These are phyloP conservation scores for Atherinomorus stipes DNA, from an alignment of 2,113 vertebrate genomes.

Conservation along the genomic window DNA sequence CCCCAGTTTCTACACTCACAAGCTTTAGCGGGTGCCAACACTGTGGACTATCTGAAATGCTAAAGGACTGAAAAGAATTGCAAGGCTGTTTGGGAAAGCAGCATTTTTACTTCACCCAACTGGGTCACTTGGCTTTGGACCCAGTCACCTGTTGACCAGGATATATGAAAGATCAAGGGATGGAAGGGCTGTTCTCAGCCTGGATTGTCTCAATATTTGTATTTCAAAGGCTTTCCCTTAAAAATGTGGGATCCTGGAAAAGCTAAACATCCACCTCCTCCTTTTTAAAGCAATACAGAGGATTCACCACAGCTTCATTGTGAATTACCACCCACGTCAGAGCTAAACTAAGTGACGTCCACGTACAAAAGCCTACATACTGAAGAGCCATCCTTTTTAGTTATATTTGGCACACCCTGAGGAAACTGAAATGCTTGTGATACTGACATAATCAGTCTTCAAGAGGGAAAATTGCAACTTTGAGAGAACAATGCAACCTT, in stretches of 20 bases:
- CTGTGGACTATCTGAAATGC: slow-evolving; percentile 39
- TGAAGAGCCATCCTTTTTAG: no score
- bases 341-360: slow-evolving; percentile 23
- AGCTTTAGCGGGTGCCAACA: slow-evolving; percentile 34
- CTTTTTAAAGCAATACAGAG: not conserved
- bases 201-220: not conserved
- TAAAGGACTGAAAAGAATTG: slow-evolving; percentile 47
- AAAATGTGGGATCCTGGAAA: not conserved
- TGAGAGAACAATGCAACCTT: no score
- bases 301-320: slow-evolving; percentile 17
- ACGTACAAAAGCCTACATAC: not conserved
- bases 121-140: slow-evolving; percentile 38
- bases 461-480: no score
- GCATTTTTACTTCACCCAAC: slow-evolving; percentile 28
- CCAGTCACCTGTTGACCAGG: not conserved
- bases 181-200: not conserved
- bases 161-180: not conserved
- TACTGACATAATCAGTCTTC: no score
- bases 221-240: slow-evolving; percentile 7
- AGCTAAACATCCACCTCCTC: slow-evolving; percentile 7
- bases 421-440: no score
- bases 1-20: slow-evolving; percentile 49
- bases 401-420: no score
- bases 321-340: slow-evolving; percentile 15
- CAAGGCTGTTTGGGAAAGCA: slow-evolving; percentile 33